phyloP scores from a whole-genome alignment of 1,140 invertebrate genomes.

The Papilio xuthus region DNA sequence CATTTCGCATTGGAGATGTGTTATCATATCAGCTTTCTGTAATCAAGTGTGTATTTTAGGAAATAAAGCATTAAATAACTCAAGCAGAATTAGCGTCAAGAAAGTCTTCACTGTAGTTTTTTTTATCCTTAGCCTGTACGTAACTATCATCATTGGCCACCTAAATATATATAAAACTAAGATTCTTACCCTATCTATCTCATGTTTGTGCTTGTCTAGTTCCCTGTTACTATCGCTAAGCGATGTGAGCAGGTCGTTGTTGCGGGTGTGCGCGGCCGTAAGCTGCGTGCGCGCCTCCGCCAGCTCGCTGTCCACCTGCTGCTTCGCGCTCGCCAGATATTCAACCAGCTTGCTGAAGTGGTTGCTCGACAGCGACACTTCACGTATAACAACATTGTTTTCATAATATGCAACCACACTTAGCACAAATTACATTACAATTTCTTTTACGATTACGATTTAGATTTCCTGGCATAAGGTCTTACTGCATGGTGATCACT shows the following conservation, averaged over 20 bases:
- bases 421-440: too few species aligned
- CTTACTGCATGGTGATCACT: too few species aligned
- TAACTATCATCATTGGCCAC: too few species aligned
- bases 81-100: neutral
- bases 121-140: too few species aligned
- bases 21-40: conserved; percentile 55
- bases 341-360: conserved; percentile 54
- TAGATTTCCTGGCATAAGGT: too few species aligned
- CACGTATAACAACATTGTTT: neutral
- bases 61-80: neutral
- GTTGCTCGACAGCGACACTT: conserved; percentile 50
- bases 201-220: conserved; percentile 44
- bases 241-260: conserved; percentile 43
- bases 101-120: neutral
- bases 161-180: neutral
- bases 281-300: conserved; percentile 39
- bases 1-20: conserved; percentile 50
- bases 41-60: conserved; percentile 4
- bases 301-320: conserved; percentile 50
- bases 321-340: conserved; percentile 46
- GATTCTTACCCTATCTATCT: conserved; percentile 51
- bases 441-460: too few species aligned
- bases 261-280: conserved; percentile 20
- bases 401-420: neutral
- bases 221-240: conserved; percentile 44